Evolutionary conservation across 2,888 invertebrate genomes (phyloP).

Genomic region (Eupithecia exiguata): DNA sequence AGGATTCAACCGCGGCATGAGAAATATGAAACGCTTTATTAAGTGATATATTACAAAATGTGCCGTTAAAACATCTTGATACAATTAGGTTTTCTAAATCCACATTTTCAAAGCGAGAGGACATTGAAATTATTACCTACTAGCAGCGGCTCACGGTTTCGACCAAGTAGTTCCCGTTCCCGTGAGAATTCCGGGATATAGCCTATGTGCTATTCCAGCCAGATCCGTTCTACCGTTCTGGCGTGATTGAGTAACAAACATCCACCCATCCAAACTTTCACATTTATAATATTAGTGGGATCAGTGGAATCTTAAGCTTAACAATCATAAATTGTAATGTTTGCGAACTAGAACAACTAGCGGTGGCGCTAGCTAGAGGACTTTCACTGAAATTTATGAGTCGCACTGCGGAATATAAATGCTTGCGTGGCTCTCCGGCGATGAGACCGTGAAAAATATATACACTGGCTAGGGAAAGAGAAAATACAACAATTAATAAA

Average conservation of each 20-base stretch:
- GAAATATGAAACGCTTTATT: not conserved
- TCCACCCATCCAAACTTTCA: too few relatives aligned
- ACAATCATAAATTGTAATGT: conserved; percentile 71
- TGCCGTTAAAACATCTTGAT: not conserved
- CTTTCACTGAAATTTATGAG: conserved; percentile 80
- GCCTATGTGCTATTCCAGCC: too few relatives aligned
- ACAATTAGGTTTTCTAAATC: not conserved
- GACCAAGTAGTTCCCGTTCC: too few relatives aligned
- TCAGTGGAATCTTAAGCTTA: conserved; percentile 70
- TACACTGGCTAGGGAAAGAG: conserved; percentile 56
- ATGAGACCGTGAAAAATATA: conserved; percentile 66
- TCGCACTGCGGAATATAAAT: conserved; percentile 82
- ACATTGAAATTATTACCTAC: conserved; percentile 47
- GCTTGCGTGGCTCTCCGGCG: conserved; percentile 68
- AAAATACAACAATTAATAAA: conserved; percentile 36
- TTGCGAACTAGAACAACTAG: conserved; percentile 71
- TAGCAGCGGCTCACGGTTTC: too few relatives aligned
- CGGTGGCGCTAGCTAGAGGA: conserved; percentile 66
- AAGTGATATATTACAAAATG: not conserved
- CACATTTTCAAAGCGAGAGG: not conserved
- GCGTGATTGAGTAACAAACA: too few relatives aligned
- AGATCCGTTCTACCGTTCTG: too few relatives aligned
- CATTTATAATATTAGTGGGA: too few relatives aligned
- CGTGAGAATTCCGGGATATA: too few relatives aligned
- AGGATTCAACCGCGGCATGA: not conserved